Conservation (phyloP, 2,797 vertebrate species). For the Muscicapa striata region DNA sequence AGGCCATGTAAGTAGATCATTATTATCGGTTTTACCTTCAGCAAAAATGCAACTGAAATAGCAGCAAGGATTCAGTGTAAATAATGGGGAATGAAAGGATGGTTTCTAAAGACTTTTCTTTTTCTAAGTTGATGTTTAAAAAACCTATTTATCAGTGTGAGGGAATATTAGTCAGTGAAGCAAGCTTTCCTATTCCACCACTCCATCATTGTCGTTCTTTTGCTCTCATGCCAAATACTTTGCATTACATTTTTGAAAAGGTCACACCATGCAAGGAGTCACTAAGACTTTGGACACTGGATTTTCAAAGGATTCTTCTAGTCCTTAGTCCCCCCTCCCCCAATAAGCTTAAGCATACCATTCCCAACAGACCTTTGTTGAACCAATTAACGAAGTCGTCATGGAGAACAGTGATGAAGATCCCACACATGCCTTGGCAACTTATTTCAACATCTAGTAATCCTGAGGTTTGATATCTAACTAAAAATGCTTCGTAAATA, state of each 20-base stretch:
- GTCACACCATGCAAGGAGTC: not conserved
- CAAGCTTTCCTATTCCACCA: not conserved
- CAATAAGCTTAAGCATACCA: not conserved
- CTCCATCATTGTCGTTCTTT: not conserved
- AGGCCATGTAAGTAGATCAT: slow-evolving; percentile 88
- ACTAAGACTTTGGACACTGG: not conserved
- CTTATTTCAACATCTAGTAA: not conserved
- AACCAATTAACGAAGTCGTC: not conserved
- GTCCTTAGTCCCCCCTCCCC: not conserved
- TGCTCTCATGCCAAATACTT: not conserved
- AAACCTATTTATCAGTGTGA: not conserved
- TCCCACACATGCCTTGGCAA: not conserved
- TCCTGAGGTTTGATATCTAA: not conserved
- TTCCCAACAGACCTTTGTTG: not conserved
- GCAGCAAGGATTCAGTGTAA: not conserved
- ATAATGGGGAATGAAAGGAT: not conserved
- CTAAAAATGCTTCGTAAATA: not conserved
- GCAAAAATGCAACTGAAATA: slow-evolving; percentile 74
- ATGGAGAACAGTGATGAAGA: not conserved
- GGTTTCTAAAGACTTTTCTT: not conserved
- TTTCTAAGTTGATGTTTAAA: not conserved
- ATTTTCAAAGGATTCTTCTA: not conserved
- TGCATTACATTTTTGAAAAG: not conserved
- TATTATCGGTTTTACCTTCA: slow-evolving; percentile 87
- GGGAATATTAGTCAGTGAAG: not conserved